A percentile compares a stretch with the other conserved stretches of the same genome.
Conservation (phyloP, 2,888 invertebrate species). For the Chymomyza fuscimana region DNA sequence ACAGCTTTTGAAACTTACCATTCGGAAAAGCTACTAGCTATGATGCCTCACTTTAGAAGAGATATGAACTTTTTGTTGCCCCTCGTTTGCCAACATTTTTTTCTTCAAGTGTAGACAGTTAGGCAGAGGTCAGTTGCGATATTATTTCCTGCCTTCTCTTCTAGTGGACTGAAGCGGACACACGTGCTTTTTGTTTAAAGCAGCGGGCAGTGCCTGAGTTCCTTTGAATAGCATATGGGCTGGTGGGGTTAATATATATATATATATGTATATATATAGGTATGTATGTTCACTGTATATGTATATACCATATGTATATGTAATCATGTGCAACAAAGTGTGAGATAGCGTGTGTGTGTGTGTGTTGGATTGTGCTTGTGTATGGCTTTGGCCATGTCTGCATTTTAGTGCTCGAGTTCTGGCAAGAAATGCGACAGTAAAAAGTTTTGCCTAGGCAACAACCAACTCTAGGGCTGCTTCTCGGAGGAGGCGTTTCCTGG, state of each 20-base stretch:
- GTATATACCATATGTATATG: neutral
- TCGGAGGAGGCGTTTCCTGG: conserved; percentile 39
- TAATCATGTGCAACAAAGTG: too few species aligned
- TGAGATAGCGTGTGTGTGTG: neutral
- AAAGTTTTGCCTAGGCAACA: conserved; percentile 49
- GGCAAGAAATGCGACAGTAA: conserved; percentile 69
- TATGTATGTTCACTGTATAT: neutral
- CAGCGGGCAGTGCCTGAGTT: conserved; percentile 20
- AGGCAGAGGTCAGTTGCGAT: conserved; percentile 54
- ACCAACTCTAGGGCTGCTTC: neutral
- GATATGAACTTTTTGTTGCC: neutral
- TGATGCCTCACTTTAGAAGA: conserved; percentile 12
- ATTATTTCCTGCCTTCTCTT: neutral
- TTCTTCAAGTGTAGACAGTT: conserved; percentile 40
- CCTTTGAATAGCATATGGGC: neutral
- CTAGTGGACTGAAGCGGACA: conserved; percentile 28
- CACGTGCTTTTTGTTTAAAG: conserved; percentile 62
- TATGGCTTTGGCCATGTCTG: conserved; percentile 40
- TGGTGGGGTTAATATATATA: neutral
- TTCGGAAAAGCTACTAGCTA: too few species aligned
- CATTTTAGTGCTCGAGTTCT: conserved; percentile 59
- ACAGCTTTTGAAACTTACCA: too few species aligned
- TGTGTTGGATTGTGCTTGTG: neutral
- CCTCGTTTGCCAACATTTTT: conserved; percentile 11
- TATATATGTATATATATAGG: neutral